Percentiles rank a stretch among this genome's conserved stretches.
These are phyloP conservation scores for Corythaixoides concolor DNA, from an alignment of 2,113 vertebrate species.

Conservation along the genomic window DNA sequence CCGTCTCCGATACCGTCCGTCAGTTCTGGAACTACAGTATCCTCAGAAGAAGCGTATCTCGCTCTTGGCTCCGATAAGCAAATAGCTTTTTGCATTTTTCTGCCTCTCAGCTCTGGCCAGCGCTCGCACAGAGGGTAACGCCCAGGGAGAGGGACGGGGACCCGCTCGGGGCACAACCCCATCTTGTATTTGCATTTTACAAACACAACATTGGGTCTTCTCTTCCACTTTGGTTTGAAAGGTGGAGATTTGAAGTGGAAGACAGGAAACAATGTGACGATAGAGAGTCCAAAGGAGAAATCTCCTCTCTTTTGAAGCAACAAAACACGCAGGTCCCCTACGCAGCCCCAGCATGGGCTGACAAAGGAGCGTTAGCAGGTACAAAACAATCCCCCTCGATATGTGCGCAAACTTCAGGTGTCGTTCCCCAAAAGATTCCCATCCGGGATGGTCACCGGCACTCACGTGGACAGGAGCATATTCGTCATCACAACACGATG, in stretches of 20 bases:
- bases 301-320: background rate
- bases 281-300: background rate
- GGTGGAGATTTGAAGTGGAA: background rate
- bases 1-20: background rate
- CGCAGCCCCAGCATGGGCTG: too few species aligned
- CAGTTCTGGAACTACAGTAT: background rate
- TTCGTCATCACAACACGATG: accelerated
- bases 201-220: background rate
- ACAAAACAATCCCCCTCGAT: accelerated
- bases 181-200: accelerated
- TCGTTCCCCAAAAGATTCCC: background rate
- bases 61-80: background rate
- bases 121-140: background rate
- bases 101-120: background rate
- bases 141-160: background rate
- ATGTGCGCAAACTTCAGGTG: background rate
- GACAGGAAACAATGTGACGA: accelerated
- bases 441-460: background rate
- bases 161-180: accelerated
- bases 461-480: accelerated
- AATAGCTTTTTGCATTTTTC: background rate
- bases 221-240: background rate
- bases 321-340: too few species aligned
- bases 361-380: too few species aligned
- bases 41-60: background rate